These are phyloP conservation scores for human (Homo sapiens) DNA, from an alignment of 2,113 vertebrate species.

Conservation along the genomic window DNA sequence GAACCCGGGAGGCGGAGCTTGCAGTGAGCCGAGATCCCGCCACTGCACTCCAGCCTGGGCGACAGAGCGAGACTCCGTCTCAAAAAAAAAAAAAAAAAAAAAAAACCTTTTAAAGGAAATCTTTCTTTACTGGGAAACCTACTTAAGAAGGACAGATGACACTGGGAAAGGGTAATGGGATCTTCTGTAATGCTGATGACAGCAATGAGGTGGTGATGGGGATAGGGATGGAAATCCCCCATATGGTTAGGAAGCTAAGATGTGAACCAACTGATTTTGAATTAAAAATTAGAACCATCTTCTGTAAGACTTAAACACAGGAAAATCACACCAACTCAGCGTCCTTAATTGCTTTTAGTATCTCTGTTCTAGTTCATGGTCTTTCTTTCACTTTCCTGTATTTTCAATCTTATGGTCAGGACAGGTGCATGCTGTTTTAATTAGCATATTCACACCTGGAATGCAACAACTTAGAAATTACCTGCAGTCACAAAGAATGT, in stretches of 20 bases:
- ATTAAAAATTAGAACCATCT: neutral
- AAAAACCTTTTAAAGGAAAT: neutral
- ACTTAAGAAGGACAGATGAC: neutral
- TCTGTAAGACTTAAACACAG: neutral
- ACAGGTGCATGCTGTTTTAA: neutral
- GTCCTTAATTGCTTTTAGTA: neutral
- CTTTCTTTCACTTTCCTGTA: neutral
- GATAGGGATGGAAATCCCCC: neutral
- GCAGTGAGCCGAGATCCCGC: no score
- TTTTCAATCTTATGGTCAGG: neutral
- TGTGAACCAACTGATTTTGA: neutral
- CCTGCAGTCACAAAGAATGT: neutral
- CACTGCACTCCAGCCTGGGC: no score
- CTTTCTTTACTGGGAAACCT: neutral
- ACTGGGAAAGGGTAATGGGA: neutral
- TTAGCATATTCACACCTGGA: neutral
- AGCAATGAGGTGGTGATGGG: neutral
- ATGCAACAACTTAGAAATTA: neutral
- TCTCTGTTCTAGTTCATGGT: neutral
- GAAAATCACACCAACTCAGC: conserved; percentile 22
- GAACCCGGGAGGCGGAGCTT: no score
- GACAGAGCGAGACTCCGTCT: no score
- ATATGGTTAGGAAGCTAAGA: neutral
- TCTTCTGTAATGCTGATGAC: neutral
- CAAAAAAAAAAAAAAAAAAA: no score